Evolutionary conservation across 2,113 vertebrate species (phyloP).

Genomic region (Pelecanoides urinatrix): DNA sequence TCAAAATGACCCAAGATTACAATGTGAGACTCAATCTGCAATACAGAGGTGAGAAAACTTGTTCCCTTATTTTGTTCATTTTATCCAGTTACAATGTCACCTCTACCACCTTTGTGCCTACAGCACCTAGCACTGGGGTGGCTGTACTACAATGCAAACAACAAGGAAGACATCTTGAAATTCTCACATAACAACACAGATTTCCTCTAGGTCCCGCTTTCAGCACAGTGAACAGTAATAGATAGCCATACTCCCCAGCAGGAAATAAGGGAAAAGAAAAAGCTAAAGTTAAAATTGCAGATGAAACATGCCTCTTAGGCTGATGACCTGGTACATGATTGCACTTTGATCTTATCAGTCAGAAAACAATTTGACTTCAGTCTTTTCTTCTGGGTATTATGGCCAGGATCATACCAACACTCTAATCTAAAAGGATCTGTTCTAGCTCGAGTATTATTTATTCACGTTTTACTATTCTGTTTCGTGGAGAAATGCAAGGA

Average conservation of each 20-base stretch:
- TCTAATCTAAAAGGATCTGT: neutral
- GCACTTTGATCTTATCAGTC: slow-evolving; percentile 15
- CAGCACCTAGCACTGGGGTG: neutral
- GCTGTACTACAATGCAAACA: neutral
- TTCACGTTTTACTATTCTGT: slow-evolving; percentile 30
- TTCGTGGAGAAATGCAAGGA: slow-evolving; percentile 22
- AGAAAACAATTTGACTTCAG: slow-evolving; percentile 32
- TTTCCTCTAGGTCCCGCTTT: neutral
- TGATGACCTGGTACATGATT: neutral
- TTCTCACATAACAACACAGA: neutral
- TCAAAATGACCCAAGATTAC: neutral
- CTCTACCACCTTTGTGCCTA: neutral
- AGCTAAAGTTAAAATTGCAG: neutral
- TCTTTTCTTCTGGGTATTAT: slow-evolving; percentile 37
- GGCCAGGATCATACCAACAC: neutral
- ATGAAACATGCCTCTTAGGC: neutral
- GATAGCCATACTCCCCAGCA: neutral
- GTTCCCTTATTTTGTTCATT: neutral
- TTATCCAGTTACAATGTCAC: neutral
- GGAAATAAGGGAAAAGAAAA: neutral
- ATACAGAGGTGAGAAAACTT: neutral
- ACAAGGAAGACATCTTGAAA: neutral
- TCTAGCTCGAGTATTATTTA: neutral
- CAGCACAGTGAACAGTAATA: neutral
- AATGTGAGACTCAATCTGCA: neutral